Base-by-base conservation (phyloP, 2,113 vertebrate genomes). In the Pungitius pungitius region DNA sequence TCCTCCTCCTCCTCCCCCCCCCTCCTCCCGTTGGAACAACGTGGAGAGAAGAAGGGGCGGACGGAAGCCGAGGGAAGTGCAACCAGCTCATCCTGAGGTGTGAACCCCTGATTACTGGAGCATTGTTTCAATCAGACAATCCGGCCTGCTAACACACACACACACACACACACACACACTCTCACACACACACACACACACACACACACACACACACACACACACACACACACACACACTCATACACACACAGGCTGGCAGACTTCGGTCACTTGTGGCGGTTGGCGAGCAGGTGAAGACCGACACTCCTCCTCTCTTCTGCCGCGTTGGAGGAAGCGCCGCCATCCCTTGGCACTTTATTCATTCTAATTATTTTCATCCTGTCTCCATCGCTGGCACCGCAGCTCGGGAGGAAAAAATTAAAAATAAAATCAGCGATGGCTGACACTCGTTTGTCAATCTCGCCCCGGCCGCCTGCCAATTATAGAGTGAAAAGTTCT, bases 311-410 rank as follows among this genome's bases (percentile, higher is more conserved):
- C 68, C 75, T 76, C 75, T 78, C 73, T 74, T 78, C 85, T 81
- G 72, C 89, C 77, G 82, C 71, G 88, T 83, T 89, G 87, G 88
- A 85, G 72, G 77, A 77, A 88, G 77, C 69, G 63, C 73, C 75
- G 86, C 72, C 90, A 87, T 79, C 84, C 61, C 88, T 90, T 91
- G 72, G 90, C 89, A 88, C 88, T 91, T 93, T 93, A 93, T 94
- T 94, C 91, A 92, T 93, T 94, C 90, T 91, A 94, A 94, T 94
- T 92, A 93, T 93, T 93, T 91, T 90, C 88, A 92, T 92, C 87
- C 77, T 72, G 68, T 83, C 85, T 83, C 86, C 87, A 22, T 80
- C 85, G 55, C 79, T 85, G 90, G 87, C 89, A 88, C 81, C 73
- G 77, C 75, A 80, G 84, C 81, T 87, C 72, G 69, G 80, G 88